Evolutionary conservation across 2,113 vertebrate species (phyloP), one percentile per base, ranked within the genome.

Genomic region (Passer montanus): DNA sequence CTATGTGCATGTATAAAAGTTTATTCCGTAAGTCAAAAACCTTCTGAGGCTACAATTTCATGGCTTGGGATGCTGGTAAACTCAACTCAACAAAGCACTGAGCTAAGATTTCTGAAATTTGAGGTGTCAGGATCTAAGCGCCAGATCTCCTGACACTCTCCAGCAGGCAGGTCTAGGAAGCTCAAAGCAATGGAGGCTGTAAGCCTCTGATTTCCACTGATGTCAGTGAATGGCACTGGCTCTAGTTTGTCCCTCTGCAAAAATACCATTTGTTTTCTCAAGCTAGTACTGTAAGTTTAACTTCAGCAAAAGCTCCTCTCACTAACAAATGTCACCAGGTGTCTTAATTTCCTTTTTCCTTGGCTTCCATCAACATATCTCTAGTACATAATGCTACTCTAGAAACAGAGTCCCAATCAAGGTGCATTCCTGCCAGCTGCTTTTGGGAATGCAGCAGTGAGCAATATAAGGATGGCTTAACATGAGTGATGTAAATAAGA

Each of bases 171-270:
- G 14, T 63, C 28, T 79, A 18, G 35, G 33, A 49, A 77, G 10
- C 67, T 79, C 58, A 46, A 41, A 79, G 18, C 14, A 33, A 10
- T 13, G 49, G 37, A 72, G 12, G 20, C 22, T 0, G 0, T 23
- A 39, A 81, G 11, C 22, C 13, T 52, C 24, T 53, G 15, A 52
- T 43, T 82, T 56, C 46, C 7, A 31, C 15, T 24, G 9, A 7
- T 41, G 33, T 53, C 70, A 58, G 9, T 35, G 17, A 37, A 73
- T 28, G 15, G 10, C 10, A 7, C 37, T 60, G n/a, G 23, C 26
- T 74, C 59, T 82, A 33, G 16, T 43, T 49, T 68, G 44, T 69
- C 31, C 8, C 31, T 60, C 60, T 90, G 75, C 24, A 50, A 82
- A 89, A 94, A 43, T 18, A 30, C 8, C 1, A 7, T 35, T 55